Evolutionary conservation across 1,140 invertebrate species (phyloP).

Genomic region (Antheraea pernyi): DNA sequence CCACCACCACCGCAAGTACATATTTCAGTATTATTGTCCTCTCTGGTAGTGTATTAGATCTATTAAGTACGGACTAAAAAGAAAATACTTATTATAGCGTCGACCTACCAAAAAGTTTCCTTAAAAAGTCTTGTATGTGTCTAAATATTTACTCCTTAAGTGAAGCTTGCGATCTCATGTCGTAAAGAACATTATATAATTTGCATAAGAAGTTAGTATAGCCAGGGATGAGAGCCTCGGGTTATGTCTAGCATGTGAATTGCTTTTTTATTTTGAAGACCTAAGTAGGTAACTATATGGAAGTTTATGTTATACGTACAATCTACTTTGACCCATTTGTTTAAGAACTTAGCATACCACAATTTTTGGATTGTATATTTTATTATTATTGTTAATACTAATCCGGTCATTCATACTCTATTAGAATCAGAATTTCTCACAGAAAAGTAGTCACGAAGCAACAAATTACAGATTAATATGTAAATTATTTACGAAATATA

Average conservation of each 20-base stretch:
- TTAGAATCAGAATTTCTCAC: too few relatives aligned
- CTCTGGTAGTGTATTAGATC: too few relatives aligned
- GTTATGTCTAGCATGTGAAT: conserved; percentile 68
- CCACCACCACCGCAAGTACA: too few relatives aligned
- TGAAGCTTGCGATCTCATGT: conserved; percentile 70
- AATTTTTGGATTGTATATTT: too few relatives aligned
- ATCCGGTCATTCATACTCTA: too few relatives aligned
- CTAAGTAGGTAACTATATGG: conserved; percentile 1
- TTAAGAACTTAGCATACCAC: neutral
- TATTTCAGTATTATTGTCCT: too few relatives aligned
- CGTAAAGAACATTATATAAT: conserved; percentile 73
- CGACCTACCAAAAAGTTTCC: conserved; percentile 22
- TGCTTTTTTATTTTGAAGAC: conserved; percentile 36
- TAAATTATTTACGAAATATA: too few relatives aligned
- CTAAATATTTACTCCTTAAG: conserved; percentile 70
- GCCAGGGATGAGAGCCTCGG: conserved; percentile 63
- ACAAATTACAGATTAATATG: too few relatives aligned
- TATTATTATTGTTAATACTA: too few relatives aligned
- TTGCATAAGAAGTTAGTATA: conserved; percentile 75
- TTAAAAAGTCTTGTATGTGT: conserved; percentile 33
- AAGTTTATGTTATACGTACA: neutral
- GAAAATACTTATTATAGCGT: conserved; percentile 13
- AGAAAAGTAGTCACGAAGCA: too few relatives aligned
- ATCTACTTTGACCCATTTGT: neutral
- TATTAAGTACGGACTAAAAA: too few relatives aligned